Evolutionary conservation across 2,888 invertebrate genomes (phyloP).

Genomic region (Escarpia spicata): DNA sequence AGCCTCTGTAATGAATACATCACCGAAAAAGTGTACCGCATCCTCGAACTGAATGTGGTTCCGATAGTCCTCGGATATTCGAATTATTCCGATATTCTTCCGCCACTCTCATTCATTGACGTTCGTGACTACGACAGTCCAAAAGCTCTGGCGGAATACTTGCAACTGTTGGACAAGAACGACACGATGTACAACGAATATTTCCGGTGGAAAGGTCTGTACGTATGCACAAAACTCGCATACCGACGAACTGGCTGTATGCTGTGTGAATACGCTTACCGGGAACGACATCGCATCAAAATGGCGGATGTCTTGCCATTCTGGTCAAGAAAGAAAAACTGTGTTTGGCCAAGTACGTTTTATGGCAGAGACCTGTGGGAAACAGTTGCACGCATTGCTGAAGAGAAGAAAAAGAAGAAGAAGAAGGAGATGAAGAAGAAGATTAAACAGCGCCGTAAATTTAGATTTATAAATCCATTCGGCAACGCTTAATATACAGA

Average conservation of each 20-base stretch:
- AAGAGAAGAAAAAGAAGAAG: too few relatives aligned
- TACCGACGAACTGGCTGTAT: not conserved
- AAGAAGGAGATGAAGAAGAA: too few relatives aligned
- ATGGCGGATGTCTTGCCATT: not conserved
- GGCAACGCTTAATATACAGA: too few relatives aligned
- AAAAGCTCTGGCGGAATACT: not conserved
- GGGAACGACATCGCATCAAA: not conserved
- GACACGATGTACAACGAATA: not conserved
- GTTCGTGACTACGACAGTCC: conserved; percentile 1
- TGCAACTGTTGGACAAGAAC: not conserved
- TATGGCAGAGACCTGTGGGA: not conserved
- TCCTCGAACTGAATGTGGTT: not conserved
- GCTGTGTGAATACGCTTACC: not conserved
- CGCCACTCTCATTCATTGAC: not conserved
- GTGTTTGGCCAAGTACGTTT: not conserved
- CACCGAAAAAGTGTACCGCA: not conserved
- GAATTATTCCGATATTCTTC: not conserved
- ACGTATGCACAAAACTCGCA: not conserved
- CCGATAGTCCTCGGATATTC: conserved; percentile 1
- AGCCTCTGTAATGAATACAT: not conserved
- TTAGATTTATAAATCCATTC: too few relatives aligned
- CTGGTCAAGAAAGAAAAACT: not conserved
- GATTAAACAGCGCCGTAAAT: too few relatives aligned
- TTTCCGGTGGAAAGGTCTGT: not conserved
- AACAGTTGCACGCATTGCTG: too few relatives aligned